Percentiles rank a stretch among this genome's conserved stretches.
Conservation (phyloP, 1,140 invertebrate species). For the Bombus waltoni region DNA sequence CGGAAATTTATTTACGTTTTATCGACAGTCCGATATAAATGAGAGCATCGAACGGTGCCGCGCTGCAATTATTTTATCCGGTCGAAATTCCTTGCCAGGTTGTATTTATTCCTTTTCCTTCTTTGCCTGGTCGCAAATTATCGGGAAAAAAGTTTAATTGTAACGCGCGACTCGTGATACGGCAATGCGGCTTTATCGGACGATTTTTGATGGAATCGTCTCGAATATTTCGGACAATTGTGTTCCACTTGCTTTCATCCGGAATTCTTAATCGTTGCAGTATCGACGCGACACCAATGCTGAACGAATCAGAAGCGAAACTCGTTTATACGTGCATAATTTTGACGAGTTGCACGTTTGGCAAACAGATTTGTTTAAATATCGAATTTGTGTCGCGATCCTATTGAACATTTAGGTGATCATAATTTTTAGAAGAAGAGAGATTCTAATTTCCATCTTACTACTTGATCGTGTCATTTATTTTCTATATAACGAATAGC, state of each 20-base stretch:
- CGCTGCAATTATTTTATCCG: slow-evolving; percentile 20
- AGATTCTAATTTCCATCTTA: no score
- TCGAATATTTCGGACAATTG: slow-evolving; percentile 14
- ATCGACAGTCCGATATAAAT: slow-evolving; percentile 70
- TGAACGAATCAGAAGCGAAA: no score
- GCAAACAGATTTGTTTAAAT: no score
- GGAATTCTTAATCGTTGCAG: neutral
- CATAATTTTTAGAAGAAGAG: no score
- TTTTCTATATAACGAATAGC: no score
- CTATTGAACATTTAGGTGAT: no score
- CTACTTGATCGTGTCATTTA: no score
- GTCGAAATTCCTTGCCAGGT: slow-evolving; percentile 3
- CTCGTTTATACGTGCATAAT: no score
- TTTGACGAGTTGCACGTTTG: no score
- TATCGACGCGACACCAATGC: no score
- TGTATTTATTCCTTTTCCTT: slow-evolving; percentile 25
- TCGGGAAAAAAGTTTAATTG: slow-evolving; percentile 42
- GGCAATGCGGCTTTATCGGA: slow-evolving; percentile 14
- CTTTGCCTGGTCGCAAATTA: slow-evolving; percentile 3
- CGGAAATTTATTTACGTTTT: slow-evolving; percentile 71
- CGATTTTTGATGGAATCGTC: slow-evolving; percentile 7
- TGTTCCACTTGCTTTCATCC: neutral
- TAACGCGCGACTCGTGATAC: neutral
- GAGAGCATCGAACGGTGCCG: slow-evolving; percentile 46
- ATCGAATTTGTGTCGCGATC: no score